These are phyloP conservation scores for Lepilemur ruficaudatus DNA, from an alignment of 2,797 vertebrate species.

Conservation along the genomic window DNA sequence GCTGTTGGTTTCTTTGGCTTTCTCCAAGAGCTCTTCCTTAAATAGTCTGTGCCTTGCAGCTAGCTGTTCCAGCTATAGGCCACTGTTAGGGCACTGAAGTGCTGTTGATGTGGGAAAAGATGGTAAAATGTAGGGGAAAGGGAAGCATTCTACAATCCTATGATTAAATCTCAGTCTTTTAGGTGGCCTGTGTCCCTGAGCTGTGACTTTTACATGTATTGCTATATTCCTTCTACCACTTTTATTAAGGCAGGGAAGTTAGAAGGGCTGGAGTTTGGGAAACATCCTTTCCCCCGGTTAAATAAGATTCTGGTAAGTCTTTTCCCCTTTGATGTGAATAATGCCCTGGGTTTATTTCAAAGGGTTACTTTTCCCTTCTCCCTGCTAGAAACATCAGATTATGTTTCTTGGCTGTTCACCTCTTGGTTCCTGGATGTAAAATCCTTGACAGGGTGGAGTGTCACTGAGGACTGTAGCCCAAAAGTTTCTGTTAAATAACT, in stretches of 20 bases:
- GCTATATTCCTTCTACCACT: not conserved
- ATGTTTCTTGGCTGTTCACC: not conserved
- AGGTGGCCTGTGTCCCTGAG: not conserved
- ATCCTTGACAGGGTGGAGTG: not conserved
- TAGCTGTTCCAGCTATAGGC: no score
- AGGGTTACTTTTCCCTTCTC: not conserved
- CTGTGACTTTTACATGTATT: not conserved
- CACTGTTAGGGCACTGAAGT: accelerated
- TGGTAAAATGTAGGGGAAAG: accelerated
- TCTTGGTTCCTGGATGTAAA: not conserved
- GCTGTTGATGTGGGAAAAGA: not conserved
- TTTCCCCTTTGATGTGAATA: no score
- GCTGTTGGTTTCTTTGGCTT: not conserved
- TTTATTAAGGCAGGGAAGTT: not conserved
- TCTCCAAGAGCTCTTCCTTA: not conserved
- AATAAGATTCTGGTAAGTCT: no score
- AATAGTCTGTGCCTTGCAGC: not conserved
- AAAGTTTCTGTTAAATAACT: not conserved
- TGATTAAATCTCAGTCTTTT: not conserved
- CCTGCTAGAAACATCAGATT: not conserved
- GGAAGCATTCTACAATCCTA: not conserved
- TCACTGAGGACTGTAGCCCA: not conserved
- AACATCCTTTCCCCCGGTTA: not conserved
- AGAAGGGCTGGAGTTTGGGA: not conserved
- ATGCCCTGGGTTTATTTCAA: not conserved